Percentiles rank a stretch among this genome's conserved stretches.
Conservation (phyloP, 2,113 vertebrate genomes). For the Aptenodytes forsteri region DNA sequence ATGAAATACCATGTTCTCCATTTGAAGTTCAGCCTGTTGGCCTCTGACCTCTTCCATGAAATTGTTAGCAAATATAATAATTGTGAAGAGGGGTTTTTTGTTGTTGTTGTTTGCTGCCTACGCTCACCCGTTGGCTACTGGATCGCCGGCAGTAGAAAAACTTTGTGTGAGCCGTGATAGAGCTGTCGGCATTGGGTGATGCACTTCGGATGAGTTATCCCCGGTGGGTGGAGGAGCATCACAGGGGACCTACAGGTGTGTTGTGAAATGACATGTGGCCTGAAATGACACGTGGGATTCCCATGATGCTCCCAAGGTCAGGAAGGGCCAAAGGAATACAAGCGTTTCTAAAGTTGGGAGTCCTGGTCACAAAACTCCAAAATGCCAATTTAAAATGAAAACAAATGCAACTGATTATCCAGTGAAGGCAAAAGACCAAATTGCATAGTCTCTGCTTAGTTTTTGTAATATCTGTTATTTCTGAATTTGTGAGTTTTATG, state of each 20-base stretch:
- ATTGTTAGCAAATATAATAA: neutral
- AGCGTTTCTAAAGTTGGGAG: neutral
- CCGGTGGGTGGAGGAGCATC: neutral
- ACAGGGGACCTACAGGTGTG: neutral
- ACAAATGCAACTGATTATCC: neutral
- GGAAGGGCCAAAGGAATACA: neutral
- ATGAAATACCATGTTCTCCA: neutral
- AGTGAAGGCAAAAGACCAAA: neutral
- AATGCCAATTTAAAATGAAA: neutral
- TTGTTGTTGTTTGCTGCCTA: neutral
- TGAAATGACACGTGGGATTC: neutral
- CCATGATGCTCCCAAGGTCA: neutral
- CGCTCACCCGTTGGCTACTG: neutral
- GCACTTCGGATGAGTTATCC: neutral
- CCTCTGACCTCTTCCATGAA: neutral
- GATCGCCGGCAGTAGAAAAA: neutral
- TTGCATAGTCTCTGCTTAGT: neutral
- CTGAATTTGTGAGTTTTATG: neutral
- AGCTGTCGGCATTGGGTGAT: fast-evolving
- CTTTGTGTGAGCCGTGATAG: neutral
- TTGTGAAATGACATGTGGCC: neutral
- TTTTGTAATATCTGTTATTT: neutral
- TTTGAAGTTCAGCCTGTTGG: neutral
- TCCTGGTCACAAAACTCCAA: neutral
- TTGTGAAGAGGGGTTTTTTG: neutral